These are phyloP conservation scores for Chelon auratus DNA, from an alignment of 2,797 vertebrate genomes.

Conservation along the genomic window DNA sequence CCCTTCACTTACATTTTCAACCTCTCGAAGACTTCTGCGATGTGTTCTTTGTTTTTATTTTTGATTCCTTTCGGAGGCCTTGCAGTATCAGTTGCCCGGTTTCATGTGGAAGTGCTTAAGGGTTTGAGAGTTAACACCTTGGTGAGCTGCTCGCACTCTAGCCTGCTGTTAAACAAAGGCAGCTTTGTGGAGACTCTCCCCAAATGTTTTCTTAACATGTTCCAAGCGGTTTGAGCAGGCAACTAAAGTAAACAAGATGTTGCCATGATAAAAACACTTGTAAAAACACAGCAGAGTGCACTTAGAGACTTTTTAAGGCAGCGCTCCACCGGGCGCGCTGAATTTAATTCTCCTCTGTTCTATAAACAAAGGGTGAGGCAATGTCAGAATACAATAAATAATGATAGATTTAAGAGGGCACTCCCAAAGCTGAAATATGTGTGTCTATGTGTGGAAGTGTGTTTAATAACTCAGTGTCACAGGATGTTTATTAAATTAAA, in stretches of 20 bases:
- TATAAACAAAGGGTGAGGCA: constrained; percentile 86
- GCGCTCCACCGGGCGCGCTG: constrained; percentile 71
- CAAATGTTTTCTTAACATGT: constrained; percentile 99
- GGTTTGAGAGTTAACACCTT: constrained; percentile 99
- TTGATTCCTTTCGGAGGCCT: constrained; percentile 84
- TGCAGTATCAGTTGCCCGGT: constrained; percentile 82
- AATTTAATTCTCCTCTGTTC: constrained; percentile 83
- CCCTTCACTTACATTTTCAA: constrained; percentile 39
- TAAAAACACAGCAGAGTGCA: constrained; percentile 96
- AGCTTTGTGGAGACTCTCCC: constrained; percentile 96
- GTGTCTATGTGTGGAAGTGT: constrained; percentile 42
- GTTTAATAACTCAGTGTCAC: constrained; percentile 51
- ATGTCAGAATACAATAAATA: constrained; percentile 81
- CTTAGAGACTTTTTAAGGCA: constrained; percentile 88
- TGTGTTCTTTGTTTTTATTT: constrained; percentile 87
- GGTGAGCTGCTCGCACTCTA: constrained; percentile 90
- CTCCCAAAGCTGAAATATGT: constrained; percentile 71
- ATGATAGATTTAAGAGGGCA: constrained; percentile 78
- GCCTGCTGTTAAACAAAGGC: constrained; percentile 94
- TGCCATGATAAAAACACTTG: constrained; percentile 99
- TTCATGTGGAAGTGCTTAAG: constrained; percentile 99
- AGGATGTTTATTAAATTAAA: constrained; percentile 50
- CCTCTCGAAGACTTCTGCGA: constrained; percentile 63
- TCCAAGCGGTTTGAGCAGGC: constrained; percentile 99
- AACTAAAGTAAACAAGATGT: constrained; percentile 99